Conservation (phyloP, 2,113 vertebrate species). For the Catharus fuscescens region DNA sequence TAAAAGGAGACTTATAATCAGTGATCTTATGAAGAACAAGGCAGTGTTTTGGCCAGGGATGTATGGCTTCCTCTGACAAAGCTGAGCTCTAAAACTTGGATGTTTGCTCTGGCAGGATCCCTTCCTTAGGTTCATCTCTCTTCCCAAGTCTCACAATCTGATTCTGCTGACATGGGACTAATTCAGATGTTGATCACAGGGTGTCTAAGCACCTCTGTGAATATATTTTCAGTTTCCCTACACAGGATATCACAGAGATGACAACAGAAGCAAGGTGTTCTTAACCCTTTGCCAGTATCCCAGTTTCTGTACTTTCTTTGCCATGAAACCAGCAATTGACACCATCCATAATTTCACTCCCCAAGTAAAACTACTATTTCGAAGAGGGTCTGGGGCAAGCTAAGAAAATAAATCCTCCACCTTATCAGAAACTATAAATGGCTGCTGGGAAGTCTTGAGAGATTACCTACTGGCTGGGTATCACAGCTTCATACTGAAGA, state of each 20-base stretch:
- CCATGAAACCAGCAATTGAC: background rate
- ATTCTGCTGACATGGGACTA: background rate
- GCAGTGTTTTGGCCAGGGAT: background rate
- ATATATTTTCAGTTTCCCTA: background rate
- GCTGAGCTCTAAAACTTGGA: background rate
- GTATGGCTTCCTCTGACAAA: background rate
- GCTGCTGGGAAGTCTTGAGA: conserved; percentile 14
- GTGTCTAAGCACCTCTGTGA: background rate
- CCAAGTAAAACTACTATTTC: background rate
- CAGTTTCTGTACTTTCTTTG: background rate
- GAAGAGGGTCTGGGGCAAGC: background rate
- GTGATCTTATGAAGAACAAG: background rate
- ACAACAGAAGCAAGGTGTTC: background rate
- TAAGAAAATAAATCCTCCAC: background rate
- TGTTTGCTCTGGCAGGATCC: background rate
- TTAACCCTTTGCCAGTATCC: background rate
- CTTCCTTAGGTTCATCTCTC: background rate
- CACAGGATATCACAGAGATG: background rate
- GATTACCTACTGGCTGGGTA: conserved; percentile 13
- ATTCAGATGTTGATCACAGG: background rate
- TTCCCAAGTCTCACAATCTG: background rate
- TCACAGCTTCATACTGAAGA: background rate
- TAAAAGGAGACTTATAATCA: background rate
- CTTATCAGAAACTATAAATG: conserved; percentile 34
- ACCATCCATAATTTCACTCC: background rate